Conservation (phyloP, 2,888 invertebrate genomes). For the Sesamia inferens region DNA sequence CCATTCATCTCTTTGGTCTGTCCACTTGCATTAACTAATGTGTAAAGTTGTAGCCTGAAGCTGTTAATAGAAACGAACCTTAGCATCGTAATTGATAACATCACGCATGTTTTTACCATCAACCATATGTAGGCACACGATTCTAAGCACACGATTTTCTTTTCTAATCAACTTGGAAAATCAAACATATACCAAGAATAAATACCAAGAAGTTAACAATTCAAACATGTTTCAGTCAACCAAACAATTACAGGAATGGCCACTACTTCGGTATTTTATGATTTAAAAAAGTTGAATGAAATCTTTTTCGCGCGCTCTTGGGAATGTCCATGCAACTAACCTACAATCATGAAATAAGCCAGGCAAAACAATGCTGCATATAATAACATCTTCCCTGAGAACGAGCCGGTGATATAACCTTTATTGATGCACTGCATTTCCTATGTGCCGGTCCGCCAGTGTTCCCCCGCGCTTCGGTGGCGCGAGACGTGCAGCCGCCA, state of each 20-base stretch:
- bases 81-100: not conserved
- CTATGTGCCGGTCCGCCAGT: constrained; percentile 73
- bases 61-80: not conserved
- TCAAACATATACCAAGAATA: not conserved
- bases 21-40: not conserved
- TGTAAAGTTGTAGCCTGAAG: not conserved
- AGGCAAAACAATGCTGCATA: constrained; percentile 42
- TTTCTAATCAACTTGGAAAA: constrained; percentile 7
- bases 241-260: not conserved
- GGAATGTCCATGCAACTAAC: constrained; percentile 4
- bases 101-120: not conserved
- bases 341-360: constrained; percentile 27
- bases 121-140: no score
- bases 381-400: constrained; percentile 50
- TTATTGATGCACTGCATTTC: constrained; percentile 60
- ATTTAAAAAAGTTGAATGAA: constrained; percentile 17
- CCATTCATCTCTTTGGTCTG: not conserved
- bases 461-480: constrained; percentile 75
- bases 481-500: constrained; percentile 76
- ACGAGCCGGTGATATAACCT: constrained; percentile 55
- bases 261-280: not conserved
- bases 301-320: constrained; percentile 14
- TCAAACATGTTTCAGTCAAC: constrained; percentile 6
- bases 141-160: constrained; percentile 9
- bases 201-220: not conserved